Conservation (phyloP, 2,113 vertebrate species). For the Labrus mixtus region DNA sequence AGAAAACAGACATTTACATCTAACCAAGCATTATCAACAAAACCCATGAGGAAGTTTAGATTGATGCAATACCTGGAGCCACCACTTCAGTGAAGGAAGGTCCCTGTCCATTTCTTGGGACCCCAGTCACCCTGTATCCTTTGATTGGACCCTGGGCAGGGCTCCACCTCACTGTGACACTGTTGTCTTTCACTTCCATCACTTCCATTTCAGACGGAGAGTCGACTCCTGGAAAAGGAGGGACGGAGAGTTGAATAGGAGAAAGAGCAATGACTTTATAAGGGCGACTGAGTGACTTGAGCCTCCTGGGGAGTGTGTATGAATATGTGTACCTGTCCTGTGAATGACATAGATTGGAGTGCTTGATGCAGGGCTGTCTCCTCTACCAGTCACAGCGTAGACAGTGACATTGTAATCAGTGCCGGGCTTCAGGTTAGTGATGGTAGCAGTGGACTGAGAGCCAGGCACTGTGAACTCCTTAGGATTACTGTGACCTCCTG, state of each 20-base stretch:
- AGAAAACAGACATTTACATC: neutral
- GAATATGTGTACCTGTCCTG: slow-evolving; percentile 85
- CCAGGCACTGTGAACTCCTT: slow-evolving; percentile 95
- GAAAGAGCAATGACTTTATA: neutral
- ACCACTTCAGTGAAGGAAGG: slow-evolving; percentile 86
- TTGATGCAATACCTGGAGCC: slow-evolving; percentile 86
- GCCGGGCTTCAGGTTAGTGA: slow-evolving; percentile 89
- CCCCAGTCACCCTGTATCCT: slow-evolving; percentile 92
- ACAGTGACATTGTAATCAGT: slow-evolving; percentile 93
- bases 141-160: slow-evolving; percentile 91
- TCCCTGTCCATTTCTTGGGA: slow-evolving; percentile 89
- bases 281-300: neutral
- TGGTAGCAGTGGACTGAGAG: slow-evolving; percentile 88
- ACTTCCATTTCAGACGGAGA: slow-evolving; percentile 93
- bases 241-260: neutral
- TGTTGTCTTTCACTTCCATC: slow-evolving; percentile 90
- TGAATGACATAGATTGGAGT: slow-evolving; percentile 92
- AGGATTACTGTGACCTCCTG: slow-evolving; percentile 88
- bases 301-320: neutral
- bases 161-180: slow-evolving; percentile 93
- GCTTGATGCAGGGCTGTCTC: slow-evolving; percentile 97
- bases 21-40: neutral
- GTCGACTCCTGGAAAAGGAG: slow-evolving; percentile 85
- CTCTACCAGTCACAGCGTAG: slow-evolving; percentile 94
- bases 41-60: too few species aligned